A percentile compares a stretch with the other conserved stretches of the same genome.
Conservation (phyloP, 2,113 vertebrate genomes). For the Rattus rattus region DNA sequence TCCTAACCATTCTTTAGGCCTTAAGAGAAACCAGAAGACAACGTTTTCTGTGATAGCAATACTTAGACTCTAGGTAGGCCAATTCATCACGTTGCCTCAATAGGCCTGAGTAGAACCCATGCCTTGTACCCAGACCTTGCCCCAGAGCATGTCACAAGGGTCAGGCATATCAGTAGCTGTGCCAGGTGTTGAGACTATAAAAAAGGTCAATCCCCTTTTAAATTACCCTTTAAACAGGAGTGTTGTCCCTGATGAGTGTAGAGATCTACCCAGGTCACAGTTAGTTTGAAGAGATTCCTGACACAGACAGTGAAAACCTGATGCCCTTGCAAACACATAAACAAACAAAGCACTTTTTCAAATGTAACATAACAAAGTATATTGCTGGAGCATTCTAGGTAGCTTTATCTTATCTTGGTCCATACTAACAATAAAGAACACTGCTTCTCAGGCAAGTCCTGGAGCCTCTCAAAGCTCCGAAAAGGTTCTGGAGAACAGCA, state of each 20-base stretch:
- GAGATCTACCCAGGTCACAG: neutral
- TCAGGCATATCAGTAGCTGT: neutral
- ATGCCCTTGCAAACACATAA: conserved; percentile 40
- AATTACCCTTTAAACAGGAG: neutral
- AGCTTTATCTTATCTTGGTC: conserved; percentile 54
- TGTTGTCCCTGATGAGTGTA: neutral
- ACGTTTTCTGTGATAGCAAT: neutral
- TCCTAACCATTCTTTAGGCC: neutral
- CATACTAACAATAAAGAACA: neutral
- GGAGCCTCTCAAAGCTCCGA: neutral
- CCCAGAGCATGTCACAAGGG: too few species aligned
- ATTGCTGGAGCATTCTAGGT: neutral
- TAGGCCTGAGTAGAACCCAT: neutral
- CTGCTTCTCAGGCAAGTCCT: neutral
- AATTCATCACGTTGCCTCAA: neutral
- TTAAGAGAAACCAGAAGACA: neutral
- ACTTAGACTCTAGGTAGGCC: neutral
- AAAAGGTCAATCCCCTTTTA: neutral
- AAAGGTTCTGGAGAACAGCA: neutral
- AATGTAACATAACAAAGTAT: conserved; percentile 51
- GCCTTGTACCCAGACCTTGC: neutral
- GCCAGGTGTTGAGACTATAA: neutral
- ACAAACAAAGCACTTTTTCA: conserved; percentile 1
- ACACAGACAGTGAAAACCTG: neutral
- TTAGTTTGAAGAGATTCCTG: conserved; percentile 16